Percentiles rank a stretch among this genome's conserved stretches.
phyloP scores from a whole-genome alignment of 2,113 vertebrate genomes.

The Campylorhamphus procurvoides region DNA sequence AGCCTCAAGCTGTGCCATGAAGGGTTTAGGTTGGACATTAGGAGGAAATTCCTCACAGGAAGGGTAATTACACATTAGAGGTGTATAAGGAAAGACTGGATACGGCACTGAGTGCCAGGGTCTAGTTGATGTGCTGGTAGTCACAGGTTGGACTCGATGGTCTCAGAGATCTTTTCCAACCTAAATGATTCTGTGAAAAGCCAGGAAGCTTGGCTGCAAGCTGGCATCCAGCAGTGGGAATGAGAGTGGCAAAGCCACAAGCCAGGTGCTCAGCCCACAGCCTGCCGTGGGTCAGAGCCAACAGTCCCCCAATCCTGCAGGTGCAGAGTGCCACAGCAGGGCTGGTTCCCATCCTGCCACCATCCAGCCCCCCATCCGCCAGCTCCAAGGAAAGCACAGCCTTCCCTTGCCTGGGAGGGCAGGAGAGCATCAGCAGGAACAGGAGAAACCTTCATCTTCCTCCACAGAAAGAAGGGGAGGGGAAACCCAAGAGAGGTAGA shows the following conservation, averaged over 20 bases:
- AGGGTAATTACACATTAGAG: neutral
- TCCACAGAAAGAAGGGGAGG: neutral
- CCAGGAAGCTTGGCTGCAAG: neutral
- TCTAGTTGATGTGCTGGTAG: neutral
- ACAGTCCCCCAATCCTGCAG: neutral
- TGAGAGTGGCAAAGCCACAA: neutral
- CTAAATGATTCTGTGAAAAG: neutral
- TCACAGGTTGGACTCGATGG: neutral
- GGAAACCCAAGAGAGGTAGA: neutral
- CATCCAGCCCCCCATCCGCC: neutral
- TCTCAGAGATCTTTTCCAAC: neutral
- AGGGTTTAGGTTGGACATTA: neutral
- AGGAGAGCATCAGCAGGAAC: neutral
- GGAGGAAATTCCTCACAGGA: neutral
- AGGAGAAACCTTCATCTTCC: neutral
- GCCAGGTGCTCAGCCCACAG: neutral
- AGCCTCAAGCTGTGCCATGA: neutral
- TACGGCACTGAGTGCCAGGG: neutral
- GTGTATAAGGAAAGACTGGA: neutral
- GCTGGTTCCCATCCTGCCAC: neutral
- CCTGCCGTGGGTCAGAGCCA: neutral
- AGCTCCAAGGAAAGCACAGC: neutral
- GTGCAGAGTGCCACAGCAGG: neutral
- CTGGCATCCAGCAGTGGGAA: accelerated
- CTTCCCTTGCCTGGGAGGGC: neutral